A percentile compares a stretch with the other conserved stretches of the same genome.
These are phyloP conservation scores for Eucriotettix oculatus DNA, from an alignment of 2,888 invertebrate species.

Conservation along the genomic window DNA sequence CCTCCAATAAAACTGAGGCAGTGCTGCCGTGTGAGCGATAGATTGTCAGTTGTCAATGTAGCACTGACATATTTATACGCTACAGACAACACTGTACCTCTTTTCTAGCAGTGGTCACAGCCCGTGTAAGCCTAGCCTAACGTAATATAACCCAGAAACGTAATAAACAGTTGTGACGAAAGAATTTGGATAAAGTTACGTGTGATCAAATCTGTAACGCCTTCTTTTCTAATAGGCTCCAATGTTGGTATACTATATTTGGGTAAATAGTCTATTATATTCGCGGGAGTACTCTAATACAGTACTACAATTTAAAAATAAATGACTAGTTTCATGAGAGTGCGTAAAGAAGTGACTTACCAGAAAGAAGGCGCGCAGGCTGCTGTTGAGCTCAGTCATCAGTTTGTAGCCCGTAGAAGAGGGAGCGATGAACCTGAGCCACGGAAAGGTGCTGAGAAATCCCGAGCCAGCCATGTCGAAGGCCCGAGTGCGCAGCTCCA, in stretches of 20 bases:
- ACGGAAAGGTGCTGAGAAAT: constrained; percentile 39
- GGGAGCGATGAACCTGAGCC: constrained; percentile 43
- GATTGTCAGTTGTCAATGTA: too few species aligned
- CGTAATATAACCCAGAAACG: too few species aligned
- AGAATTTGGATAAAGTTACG: too few species aligned
- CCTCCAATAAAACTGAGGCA: too few species aligned
- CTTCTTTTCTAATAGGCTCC: too few species aligned
- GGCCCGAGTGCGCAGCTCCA: constrained; percentile 31
- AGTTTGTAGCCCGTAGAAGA: constrained; percentile 42
- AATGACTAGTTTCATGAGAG: neutral
- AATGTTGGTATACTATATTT: neutral
- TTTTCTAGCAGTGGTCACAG: too few species aligned
- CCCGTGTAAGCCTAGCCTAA: too few species aligned
- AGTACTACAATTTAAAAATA: neutral
- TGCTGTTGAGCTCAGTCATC: constrained; percentile 34
- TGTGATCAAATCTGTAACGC: too few species aligned
- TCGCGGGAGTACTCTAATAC: neutral
- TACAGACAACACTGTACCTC: too few species aligned
- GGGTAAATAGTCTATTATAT: neutral
- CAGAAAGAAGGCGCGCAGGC: constrained; percentile 36
- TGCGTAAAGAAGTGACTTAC: constrained; percentile 17
- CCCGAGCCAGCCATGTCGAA: constrained; percentile 40
- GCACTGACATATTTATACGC: too few species aligned
- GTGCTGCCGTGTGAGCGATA: too few species aligned
- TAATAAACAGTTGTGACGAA: too few species aligned